Evolutionary conservation across 64 coral and sea anemone species (phyloP).

Genomic region (Astreopora myriophthalma): DNA sequence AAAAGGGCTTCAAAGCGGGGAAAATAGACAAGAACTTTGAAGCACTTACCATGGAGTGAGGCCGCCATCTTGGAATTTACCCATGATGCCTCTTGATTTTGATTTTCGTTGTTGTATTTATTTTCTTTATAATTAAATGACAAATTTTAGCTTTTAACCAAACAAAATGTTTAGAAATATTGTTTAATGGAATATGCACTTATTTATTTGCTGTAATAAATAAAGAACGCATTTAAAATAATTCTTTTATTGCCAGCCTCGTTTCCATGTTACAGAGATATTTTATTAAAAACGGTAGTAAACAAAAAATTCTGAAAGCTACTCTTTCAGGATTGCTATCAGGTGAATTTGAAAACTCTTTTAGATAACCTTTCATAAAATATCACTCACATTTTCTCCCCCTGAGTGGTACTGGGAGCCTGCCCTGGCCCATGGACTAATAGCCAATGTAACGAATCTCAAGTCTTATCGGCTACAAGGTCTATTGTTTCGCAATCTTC

Average conservation of each 20-base stretch:
- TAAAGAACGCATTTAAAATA: background rate
- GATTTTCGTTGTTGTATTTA: background rate
- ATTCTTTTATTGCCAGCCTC: background rate
- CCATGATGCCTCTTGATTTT: background rate
- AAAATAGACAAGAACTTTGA: background rate
- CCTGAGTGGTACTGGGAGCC: no score
- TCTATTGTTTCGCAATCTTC: no score
- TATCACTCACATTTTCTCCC: constrained; percentile 6
- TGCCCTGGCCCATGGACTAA: no score
- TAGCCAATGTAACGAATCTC: no score
- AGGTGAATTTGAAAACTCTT: background rate
- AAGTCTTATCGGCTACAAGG: no score
- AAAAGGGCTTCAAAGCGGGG: background rate
- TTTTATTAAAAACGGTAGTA: no score
- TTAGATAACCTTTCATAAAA: background rate
- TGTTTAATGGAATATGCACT: background rate
- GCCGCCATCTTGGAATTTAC: background rate
- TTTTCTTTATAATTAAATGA: background rate
- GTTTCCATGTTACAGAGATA: background rate
- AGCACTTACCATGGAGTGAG: background rate
- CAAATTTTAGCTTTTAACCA: background rate
- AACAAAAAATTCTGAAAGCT: background rate
- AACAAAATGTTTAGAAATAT: background rate
- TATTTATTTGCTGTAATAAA: background rate
- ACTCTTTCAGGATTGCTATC: background rate